phyloP scores from a whole-genome alignment of 2,888 invertebrate species.

The Phytoseiulus persimilis region DNA sequence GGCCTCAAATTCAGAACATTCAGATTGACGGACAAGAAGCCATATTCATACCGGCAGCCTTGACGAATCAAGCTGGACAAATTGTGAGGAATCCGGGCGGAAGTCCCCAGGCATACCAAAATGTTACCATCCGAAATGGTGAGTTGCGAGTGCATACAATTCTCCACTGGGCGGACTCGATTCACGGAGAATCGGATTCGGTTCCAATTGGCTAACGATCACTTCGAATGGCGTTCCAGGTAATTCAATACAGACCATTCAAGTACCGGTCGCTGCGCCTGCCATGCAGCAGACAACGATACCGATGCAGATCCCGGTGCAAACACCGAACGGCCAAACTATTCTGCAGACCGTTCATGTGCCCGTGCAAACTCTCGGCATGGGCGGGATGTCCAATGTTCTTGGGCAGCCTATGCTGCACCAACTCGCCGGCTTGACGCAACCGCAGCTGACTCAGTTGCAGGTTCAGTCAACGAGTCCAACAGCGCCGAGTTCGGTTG shows the following conservation, averaged over 20 bases:
- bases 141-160: too few relatives aligned
- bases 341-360: conserved; percentile 90
- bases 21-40: conserved; percentile 74
- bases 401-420: conserved; percentile 46
- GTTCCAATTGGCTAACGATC: too few relatives aligned
- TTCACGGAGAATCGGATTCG: too few relatives aligned
- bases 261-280: conserved; percentile 46
- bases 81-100: not conserved
- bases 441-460: conserved; percentile 46
- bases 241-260: conserved; percentile 45
- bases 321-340: conserved; percentile 77
- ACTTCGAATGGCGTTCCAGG: conserved; percentile 44
- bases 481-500: conserved; percentile 35
- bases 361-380: conserved; percentile 64
- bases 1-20: conserved; percentile 67
- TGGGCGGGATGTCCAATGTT: conserved; percentile 44
- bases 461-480: conserved; percentile 36
- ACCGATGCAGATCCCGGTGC: conserved; percentile 67
- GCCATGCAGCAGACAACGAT: conserved; percentile 58
- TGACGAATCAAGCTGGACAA: conserved; percentile 16
- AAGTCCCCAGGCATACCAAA: conserved; percentile 21
- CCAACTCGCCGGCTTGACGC: conserved; percentile 44
- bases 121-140: conserved; percentile 36
- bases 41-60: conserved; percentile 67
- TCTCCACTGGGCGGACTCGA: too few relatives aligned